phyloP scores from a whole-genome alignment of 2,797 vertebrate species.

The Crenuchus spilurus region DNA sequence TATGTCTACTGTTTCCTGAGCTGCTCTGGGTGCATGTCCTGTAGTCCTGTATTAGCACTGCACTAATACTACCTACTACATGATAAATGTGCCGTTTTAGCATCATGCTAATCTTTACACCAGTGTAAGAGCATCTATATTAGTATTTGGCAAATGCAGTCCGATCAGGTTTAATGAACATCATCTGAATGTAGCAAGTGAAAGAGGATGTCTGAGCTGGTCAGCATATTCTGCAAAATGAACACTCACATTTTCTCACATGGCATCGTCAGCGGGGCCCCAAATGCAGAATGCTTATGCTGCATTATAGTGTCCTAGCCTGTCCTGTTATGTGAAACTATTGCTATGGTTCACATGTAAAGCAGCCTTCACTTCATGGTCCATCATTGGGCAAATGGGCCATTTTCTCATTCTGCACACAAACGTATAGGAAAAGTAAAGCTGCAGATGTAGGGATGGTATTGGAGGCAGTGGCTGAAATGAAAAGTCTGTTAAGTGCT shows the following conservation, averaged over 20 bases:
- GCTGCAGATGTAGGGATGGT: slow-evolving; percentile 21
- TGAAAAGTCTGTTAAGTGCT: slow-evolving; percentile 8
- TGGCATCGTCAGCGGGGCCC: not conserved
- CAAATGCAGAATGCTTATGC: slow-evolving; percentile 12
- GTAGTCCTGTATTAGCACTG: not conserved
- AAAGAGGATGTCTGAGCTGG: not conserved
- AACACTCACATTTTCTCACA: slow-evolving; percentile 18
- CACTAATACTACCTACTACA: slow-evolving; percentile 1
- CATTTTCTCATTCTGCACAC: slow-evolving; percentile 37
- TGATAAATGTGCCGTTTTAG: not conserved
- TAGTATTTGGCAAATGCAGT: not conserved
- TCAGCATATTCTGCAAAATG: not conserved
- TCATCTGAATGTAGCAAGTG: not conserved
- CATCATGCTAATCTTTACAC: not conserved
- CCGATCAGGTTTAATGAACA: not conserved
- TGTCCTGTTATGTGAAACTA: not conserved
- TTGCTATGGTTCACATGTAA: not conserved
- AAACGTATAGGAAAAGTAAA: slow-evolving; percentile 10
- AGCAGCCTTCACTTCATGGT: not conserved
- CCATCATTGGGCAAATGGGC: not conserved
- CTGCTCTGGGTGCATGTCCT: not conserved
- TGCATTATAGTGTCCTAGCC: slow-evolving; percentile 8
- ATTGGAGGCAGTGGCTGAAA: slow-evolving; percentile 5
- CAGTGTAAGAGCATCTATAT: not conserved
- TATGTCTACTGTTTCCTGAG: not conserved